These are phyloP conservation scores for Ptilorrhoa leucosticta DNA, from an alignment of 2,113 vertebrate genomes.

Conservation along the genomic window DNA sequence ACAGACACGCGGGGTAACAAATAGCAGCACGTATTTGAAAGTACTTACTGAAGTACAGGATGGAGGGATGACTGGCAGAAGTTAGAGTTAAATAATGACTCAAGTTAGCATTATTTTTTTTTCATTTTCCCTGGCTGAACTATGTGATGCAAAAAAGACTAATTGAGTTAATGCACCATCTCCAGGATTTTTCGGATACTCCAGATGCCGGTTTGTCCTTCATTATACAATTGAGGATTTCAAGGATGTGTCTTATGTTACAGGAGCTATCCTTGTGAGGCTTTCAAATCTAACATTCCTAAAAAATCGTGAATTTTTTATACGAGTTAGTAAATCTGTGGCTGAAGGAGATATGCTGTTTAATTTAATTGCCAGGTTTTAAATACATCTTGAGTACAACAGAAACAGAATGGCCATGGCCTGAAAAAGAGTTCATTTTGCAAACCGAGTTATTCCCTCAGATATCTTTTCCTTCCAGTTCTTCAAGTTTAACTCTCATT, in stretches of 20 bases:
- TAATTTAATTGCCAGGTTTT: background rate
- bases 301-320: background rate
- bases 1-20: background rate
- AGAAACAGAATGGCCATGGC: background rate
- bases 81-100: background rate
- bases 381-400: background rate
- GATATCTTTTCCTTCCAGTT: background rate
- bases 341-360: background rate
- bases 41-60: background rate
- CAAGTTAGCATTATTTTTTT: background rate
- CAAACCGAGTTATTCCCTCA: background rate
- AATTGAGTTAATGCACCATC: background rate
- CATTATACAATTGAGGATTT: background rate
- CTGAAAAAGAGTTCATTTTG: background rate
- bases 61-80: background rate
- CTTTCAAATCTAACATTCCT: background rate
- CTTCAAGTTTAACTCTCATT: background rate
- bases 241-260: background rate
- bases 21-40: background rate
- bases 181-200: background rate
- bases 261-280: background rate
- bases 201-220: background rate
- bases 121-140: background rate
- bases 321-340: background rate
- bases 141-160: background rate